Base-by-base conservation (phyloP, 2,797 vertebrate genomes). In the Notoglanidium macrostoma region DNA sequence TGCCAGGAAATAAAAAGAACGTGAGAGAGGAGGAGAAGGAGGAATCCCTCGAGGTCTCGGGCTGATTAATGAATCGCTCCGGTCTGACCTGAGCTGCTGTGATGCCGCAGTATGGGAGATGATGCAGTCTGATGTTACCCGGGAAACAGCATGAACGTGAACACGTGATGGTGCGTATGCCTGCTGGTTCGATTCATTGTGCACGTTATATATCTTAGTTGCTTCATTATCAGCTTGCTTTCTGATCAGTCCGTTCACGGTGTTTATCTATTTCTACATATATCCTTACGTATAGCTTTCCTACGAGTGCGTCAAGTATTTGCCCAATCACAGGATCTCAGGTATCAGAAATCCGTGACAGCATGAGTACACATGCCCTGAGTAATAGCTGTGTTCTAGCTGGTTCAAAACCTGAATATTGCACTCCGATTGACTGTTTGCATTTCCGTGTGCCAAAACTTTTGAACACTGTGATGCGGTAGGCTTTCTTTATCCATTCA, bases 1-100 rank as follows among this genome's bases (percentile, higher is more conserved):
- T 85, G 73, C 83, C 80, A 86, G 63, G 65, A 10, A 8, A 72
- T 40, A 49, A 82, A 72, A 86, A 77, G 59, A 77, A 61, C 11
- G 46, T 61, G 73, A n/a, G 84, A 79, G 77, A 83, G 83, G 49
- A 82, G 83, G 74, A 83, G 73, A 77, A 63, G 55, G 73, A 79
- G 79, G 86, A 83, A 51, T 85, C 89, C 88, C 59, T 74, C 15
- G 26, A 86, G 86, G 85, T 88, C 46, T 79, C 19, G 90, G 79
- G 92, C 92, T 94, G 93, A 95, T 95, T 95, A 95, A 95, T 95
- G 94, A 95, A 94, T 95, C 92, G 88, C 92, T 92, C 93, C 91
- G 92, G 90, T 92, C 90, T 92, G 93, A 95, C 93, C 91, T 91
- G 88, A 85, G 92, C 90, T 91, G 63, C 87, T 89, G 88, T 85